Evolutionary conservation across 2,113 vertebrate species (phyloP).

Genomic region (Colaptes auratus): DNA sequence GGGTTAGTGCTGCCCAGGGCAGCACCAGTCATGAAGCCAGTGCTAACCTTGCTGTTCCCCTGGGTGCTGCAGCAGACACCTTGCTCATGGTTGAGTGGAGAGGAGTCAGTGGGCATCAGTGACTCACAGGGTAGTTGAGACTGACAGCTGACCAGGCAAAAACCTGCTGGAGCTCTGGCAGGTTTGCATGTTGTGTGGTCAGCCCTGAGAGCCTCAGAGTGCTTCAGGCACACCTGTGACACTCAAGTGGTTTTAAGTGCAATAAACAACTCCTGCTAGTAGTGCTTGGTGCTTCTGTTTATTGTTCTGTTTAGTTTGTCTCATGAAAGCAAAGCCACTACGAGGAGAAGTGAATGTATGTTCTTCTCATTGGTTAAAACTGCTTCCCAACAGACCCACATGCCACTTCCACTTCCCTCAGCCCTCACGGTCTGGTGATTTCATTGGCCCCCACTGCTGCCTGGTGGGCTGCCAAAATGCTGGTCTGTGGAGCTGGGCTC

Average conservation of each 20-base stretch:
- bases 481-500: neutral
- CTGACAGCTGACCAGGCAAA: neutral
- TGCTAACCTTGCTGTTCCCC: neutral
- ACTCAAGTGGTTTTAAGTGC: constrained; percentile 27
- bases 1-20: neutral
- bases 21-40: accelerated
- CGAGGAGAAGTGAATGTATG: neutral
- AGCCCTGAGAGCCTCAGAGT: neutral
- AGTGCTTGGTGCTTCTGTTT: neutral
- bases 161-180: neutral
- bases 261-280: neutral
- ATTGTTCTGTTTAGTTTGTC: neutral
- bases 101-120: too few species aligned
- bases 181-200: neutral
- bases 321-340: neutral
- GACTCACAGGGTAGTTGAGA: neutral
- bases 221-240: neutral
- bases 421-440: neutral
- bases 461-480: neutral
- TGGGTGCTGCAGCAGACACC: accelerated
- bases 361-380: neutral
- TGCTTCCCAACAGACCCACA: neutral
- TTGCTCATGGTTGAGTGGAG: accelerated
- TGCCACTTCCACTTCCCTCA: neutral
- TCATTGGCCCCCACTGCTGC: neutral